phyloP scores from a whole-genome alignment of 2,888 invertebrate species.

The Eustalomyia histrio region DNA sequence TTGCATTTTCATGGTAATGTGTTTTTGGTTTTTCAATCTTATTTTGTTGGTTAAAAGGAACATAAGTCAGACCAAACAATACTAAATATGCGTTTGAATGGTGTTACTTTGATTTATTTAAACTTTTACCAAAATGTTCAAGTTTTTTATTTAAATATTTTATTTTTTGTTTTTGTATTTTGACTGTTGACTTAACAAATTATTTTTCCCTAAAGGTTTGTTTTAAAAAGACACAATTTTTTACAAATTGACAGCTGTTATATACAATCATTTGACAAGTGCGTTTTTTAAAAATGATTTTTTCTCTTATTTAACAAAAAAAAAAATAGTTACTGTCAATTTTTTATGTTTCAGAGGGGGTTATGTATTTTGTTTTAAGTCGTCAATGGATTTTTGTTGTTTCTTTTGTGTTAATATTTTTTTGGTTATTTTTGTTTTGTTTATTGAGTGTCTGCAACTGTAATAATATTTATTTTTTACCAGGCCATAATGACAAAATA shows the following conservation, averaged over 20 bases:
- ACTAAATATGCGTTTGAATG: slow-evolving; percentile 37
- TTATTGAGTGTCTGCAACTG: slow-evolving; percentile 43
- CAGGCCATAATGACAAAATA: not conserved
- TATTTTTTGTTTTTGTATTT: slow-evolving; percentile 19
- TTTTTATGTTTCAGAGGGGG: not conserved
- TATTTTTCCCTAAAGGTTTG: slow-evolving; percentile 48
- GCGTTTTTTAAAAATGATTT: slow-evolving; percentile 16
- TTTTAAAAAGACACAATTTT: not conserved
- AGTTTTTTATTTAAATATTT: slow-evolving; percentile 38
- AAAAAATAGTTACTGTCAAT: not conserved
- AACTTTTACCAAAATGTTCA: slow-evolving; percentile 52
- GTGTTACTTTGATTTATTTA: slow-evolving; percentile 62
- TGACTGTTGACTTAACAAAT: slow-evolving; percentile 38
- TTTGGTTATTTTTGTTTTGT: slow-evolving; percentile 1
- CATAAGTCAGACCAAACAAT: slow-evolving; percentile 10
- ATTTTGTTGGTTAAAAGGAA: slow-evolving; percentile 7
- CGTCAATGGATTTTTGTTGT: no score
- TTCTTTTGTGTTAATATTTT: not conserved
- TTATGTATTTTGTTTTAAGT: not conserved
- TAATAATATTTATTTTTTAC: slow-evolving; percentile 23
- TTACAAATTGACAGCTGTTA: slow-evolving; percentile 31
- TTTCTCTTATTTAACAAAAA: not conserved
- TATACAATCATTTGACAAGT: slow-evolving; percentile 39
- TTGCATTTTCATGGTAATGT: slow-evolving; percentile 62
- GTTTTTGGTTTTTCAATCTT: slow-evolving; percentile 15